Evolutionary conservation across 2,797 vertebrate genomes (phyloP).

Genomic region (Toxotes lorentzi): DNA sequence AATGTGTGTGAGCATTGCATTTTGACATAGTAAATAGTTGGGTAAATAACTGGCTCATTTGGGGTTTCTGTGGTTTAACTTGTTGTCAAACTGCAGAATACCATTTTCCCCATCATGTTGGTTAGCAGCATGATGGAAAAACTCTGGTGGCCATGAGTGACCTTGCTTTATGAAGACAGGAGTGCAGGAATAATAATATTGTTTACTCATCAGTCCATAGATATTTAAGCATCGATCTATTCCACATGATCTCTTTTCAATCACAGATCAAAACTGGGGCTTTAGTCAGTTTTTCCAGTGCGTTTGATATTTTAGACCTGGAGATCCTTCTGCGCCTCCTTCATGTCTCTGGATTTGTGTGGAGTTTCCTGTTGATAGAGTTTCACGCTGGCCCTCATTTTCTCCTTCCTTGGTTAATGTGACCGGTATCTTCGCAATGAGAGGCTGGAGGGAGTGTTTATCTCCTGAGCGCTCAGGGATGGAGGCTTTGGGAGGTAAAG

Average conservation of each 20-base stretch:
- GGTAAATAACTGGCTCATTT: not conserved
- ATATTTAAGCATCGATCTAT: not conserved
- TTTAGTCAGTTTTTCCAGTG: conserved; percentile 16
- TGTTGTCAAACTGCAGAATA: not conserved
- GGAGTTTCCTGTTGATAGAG: conserved; percentile 66
- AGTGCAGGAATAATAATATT: not conserved
- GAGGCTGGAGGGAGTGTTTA: conserved; percentile 58
- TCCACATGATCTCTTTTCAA: conserved; percentile 15
- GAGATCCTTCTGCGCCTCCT: conserved; percentile 13
- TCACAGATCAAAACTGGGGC: conserved; percentile 8
- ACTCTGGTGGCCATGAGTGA: not conserved
- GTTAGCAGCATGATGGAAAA: not conserved
- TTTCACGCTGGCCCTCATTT: conserved; percentile 64
- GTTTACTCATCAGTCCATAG: not conserved
- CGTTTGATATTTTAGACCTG: conserved; percentile 30
- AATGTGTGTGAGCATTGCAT: too few relatives aligned
- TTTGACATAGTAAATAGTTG: too few relatives aligned
- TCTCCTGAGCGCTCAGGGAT: conserved; percentile 66
- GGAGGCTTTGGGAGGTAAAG: conserved; percentile 65
- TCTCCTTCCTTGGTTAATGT: conserved; percentile 50
- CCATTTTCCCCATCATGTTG: not conserved
- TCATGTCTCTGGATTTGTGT: conserved; percentile 59
- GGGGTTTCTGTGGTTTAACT: not conserved
- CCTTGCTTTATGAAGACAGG: not conserved
- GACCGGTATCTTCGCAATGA: conserved; percentile 54